These are phyloP conservation scores for Lacerta bilineata DNA, from an alignment of 2,797 vertebrate species.

Conservation along the genomic window DNA sequence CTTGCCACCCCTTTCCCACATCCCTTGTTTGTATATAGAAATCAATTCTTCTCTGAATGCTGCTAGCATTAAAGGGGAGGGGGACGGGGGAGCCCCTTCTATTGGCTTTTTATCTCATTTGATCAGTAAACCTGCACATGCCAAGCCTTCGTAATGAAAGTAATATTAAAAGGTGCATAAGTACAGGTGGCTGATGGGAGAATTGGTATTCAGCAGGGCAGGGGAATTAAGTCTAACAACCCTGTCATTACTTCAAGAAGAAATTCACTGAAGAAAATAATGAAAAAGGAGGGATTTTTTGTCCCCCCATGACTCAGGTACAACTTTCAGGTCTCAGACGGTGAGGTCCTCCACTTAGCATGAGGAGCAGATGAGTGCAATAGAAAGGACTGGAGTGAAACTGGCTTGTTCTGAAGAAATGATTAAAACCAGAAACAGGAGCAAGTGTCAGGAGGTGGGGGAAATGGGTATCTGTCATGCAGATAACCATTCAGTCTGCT, in stretches of 20 bases:
- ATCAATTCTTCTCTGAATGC: slow-evolving; percentile 33
- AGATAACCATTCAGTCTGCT: background rate
- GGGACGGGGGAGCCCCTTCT: slow-evolving; percentile 6
- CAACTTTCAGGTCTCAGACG: slow-evolving; percentile 50
- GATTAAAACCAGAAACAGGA: slow-evolving; percentile 59
- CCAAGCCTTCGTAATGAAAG: slow-evolving; percentile 48
- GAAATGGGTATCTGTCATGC: slow-evolving; percentile 31
- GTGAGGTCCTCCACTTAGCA: slow-evolving; percentile 44
- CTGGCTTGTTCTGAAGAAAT: slow-evolving; percentile 53
- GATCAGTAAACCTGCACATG: slow-evolving; percentile 47
- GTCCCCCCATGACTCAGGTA: slow-evolving; percentile 57
- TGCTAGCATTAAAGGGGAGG: slow-evolving; percentile 47
- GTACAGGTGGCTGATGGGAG: slow-evolving; percentile 43
- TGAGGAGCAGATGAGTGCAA: slow-evolving; percentile 32
- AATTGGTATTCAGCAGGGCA: slow-evolving; percentile 37
- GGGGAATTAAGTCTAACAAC: slow-evolving; percentile 58
- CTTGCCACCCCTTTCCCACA: background rate
- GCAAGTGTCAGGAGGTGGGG: background rate
- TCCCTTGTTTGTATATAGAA: slow-evolving; percentile 38
- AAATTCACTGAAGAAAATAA: slow-evolving; percentile 61
- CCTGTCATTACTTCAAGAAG: slow-evolving; percentile 59
- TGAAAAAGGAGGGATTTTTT: slow-evolving; percentile 60
- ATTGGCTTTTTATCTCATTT: slow-evolving; percentile 64
- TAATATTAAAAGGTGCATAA: slow-evolving; percentile 55
- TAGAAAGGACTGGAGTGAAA: slow-evolving; percentile 41